Evolutionary conservation across 2,113 vertebrate species (phyloP).

Genomic region (Aptenodytes forsteri): DNA sequence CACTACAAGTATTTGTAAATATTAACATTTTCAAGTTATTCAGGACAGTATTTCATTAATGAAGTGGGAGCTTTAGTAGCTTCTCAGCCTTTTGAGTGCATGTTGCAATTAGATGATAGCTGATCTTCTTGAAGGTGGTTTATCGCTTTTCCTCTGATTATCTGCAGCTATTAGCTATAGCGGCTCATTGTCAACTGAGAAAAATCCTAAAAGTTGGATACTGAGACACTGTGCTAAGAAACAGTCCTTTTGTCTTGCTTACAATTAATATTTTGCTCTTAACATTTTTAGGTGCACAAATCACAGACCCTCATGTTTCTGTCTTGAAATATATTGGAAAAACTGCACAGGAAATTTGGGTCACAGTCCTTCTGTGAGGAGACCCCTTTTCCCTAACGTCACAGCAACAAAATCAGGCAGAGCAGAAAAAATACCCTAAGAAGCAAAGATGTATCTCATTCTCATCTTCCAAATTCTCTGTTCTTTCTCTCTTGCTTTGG

Average conservation of each 20-base stretch:
- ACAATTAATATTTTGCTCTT: not conserved
- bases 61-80: not conserved
- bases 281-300: not conserved
- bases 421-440: not conserved
- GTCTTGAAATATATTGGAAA: not conserved
- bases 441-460: not conserved
- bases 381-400: not conserved
- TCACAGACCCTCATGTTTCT: accelerated
- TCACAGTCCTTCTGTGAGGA: not conserved
- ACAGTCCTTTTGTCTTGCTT: not conserved
- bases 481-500: not conserved
- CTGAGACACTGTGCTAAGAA: not conserved
- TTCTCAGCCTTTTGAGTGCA: not conserved
- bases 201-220: not conserved
- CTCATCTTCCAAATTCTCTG: not conserved
- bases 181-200: not conserved
- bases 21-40: not conserved
- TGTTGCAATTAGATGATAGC: not conserved
- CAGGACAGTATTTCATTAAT: not conserved
- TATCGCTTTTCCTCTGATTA: not conserved
- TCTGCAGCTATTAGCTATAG: not conserved
- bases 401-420: not conserved
- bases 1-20: not conserved
- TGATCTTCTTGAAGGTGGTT: not conserved
- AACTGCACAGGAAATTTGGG: not conserved